Evolutionary conservation across 2,797 vertebrate genomes (phyloP).

Genomic region (Anguilla pacifica): DNA sequence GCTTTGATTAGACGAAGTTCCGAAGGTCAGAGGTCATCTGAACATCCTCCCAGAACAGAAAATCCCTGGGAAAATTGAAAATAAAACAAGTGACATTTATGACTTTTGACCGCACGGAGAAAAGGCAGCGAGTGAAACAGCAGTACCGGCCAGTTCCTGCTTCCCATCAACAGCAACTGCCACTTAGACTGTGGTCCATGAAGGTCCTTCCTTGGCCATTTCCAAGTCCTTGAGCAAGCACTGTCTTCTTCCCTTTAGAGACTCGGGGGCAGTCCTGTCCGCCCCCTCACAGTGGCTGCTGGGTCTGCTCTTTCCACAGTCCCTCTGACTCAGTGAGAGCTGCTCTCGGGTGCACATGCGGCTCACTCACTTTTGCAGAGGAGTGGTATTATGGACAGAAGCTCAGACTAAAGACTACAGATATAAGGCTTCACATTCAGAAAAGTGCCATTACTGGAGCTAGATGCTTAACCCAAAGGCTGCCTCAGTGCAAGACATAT

Average conservation of each 20-base stretch:
- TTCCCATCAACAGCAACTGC: constrained; percentile 7
- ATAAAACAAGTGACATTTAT: neutral
- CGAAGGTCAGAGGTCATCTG: neutral
- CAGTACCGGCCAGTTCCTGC: neutral
- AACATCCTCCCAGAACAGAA: neutral
- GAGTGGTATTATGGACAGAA: neutral
- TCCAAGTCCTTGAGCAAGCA: neutral
- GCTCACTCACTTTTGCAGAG: neutral
- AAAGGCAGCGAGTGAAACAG: neutral
- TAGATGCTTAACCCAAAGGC: neutral
- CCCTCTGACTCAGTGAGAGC: neutral
- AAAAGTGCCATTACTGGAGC: neutral
- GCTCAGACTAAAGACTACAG: neutral
- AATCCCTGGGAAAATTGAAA: neutral
- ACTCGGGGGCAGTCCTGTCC: neutral
- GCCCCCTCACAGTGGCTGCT: neutral
- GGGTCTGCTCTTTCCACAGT: neutral
- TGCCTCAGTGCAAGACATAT: neutral
- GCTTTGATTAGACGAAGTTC: neutral
- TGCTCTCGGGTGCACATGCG: neutral
- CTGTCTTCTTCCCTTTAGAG: neutral
- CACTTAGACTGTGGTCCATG: constrained; percentile 1
- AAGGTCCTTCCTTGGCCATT: neutral
- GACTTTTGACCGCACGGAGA: neutral
- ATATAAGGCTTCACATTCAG: neutral